Evolutionary conservation across 92 coral and sea anemone species (phyloP).

Genomic region (Palythoa grandiflora): DNA sequence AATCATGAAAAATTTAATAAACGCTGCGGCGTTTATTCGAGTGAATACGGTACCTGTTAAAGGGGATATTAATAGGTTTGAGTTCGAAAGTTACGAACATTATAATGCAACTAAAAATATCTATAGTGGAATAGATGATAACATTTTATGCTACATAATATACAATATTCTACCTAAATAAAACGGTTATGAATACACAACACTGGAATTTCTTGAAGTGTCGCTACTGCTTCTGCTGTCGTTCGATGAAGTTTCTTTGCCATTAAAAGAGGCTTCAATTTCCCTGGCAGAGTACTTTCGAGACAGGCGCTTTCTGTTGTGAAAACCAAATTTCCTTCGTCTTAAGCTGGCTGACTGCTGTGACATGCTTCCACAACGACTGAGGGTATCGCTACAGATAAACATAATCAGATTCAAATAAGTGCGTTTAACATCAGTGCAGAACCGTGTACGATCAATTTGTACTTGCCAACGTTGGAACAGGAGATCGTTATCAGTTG

Average conservation of each 20-base stretch:
- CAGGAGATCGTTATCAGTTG: too few species aligned
- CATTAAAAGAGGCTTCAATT: not conserved
- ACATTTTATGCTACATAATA: not conserved
- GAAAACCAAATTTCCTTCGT: slow-evolving; percentile 42
- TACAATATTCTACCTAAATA: not conserved
- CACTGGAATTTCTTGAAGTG: slow-evolving; percentile 39
- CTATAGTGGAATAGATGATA: too few species aligned
- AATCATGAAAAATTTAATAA: too few species aligned
- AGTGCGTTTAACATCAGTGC: too few species aligned
- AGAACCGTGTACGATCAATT: too few species aligned
- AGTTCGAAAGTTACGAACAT: too few species aligned
- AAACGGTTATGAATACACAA: not conserved
- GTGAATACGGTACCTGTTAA: too few species aligned
- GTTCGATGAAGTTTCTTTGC: not conserved
- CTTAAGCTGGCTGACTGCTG: slow-evolving; percentile 31
- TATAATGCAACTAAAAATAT: too few species aligned
- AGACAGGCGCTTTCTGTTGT: slow-evolving; percentile 46
- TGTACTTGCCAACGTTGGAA: too few species aligned
- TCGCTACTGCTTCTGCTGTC: slow-evolving; percentile 10
- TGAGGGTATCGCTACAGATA: slow-evolving; percentile 28
- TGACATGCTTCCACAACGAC: slow-evolving; percentile 43
- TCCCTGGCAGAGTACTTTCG: slow-evolving; percentile 17
- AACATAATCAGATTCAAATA: not conserved
- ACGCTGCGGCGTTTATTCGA: too few species aligned
- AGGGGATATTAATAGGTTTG: too few species aligned